Conservation (phyloP, 1,140 invertebrate species). For the Bombus vancouverensis region DNA sequence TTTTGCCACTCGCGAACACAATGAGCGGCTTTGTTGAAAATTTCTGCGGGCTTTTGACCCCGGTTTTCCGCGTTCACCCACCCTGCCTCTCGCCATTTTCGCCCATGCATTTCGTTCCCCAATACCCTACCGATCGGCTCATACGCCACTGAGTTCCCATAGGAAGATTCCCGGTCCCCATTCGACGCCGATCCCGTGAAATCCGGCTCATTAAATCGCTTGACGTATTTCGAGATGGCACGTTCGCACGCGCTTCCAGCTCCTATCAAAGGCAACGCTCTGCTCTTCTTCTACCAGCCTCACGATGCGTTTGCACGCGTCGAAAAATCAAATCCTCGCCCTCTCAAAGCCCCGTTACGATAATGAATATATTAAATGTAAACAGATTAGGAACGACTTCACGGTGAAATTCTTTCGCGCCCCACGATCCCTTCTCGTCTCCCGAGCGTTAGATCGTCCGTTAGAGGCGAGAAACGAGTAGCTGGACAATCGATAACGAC, state of each 20-base stretch:
- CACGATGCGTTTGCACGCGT: constrained; percentile 18
- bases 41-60: constrained; percentile 64
- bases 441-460: not conserved
- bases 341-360: not conserved
- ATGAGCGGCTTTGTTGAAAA: constrained; percentile 58
- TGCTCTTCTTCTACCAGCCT: not conserved
- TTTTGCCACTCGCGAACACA: constrained; percentile 40
- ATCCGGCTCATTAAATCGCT: constrained; percentile 70
- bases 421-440: not conserved
- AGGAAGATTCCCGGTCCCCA: constrained; percentile 41
- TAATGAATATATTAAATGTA: constrained; percentile 42
- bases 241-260: constrained; percentile 41
- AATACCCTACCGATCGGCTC: constrained; percentile 50
- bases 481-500: not conserved
- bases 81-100: constrained; percentile 23
- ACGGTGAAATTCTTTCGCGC: not conserved
- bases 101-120: constrained; percentile 32
- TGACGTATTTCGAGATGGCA: constrained; percentile 56
- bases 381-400: constrained; percentile 26
- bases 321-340: constrained; percentile 10
- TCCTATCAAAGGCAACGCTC: constrained; percentile 42
- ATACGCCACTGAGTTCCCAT: constrained; percentile 38
- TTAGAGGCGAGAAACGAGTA: not conserved
- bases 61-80: constrained; percentile 38
- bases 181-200: constrained; percentile 62